Evolutionary conservation across 2,113 vertebrate genomes (phyloP).

Genomic region (Lontra canadensis): DNA sequence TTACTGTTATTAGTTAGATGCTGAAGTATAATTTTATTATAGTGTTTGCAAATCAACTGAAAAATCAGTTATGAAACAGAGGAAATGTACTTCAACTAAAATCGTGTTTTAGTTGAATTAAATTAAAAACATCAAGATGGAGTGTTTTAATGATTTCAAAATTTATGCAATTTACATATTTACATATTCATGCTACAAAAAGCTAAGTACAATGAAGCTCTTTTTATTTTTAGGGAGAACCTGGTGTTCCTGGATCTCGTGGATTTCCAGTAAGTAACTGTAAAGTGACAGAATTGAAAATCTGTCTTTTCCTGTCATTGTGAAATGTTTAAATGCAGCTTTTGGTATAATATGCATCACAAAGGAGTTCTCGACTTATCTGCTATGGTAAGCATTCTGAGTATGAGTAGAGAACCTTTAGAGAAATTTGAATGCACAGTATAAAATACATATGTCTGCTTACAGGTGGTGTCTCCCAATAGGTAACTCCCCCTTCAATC

Average conservation of each 20-base stretch:
- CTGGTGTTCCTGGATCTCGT: conserved; percentile 91
- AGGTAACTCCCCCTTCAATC: background rate
- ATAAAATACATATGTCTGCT: background rate
- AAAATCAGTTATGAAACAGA: background rate
- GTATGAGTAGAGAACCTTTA: background rate
- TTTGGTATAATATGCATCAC: background rate
- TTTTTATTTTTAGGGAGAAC: conserved; percentile 91
- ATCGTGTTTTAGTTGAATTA: background rate
- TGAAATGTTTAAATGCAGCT: background rate
- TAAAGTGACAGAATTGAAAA: background rate
- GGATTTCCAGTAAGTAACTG: conserved; percentile 91
- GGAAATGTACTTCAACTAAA: conserved; percentile 24
- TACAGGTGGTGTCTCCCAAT: background rate
- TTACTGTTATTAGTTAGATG: background rate
- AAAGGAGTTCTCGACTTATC: background rate
- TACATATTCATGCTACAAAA: background rate
- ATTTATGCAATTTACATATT: background rate
- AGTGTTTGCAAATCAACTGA: conserved; percentile 10
- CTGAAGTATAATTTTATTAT: background rate
- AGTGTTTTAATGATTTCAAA: background rate
- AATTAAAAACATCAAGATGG: background rate
- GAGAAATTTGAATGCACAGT: background rate
- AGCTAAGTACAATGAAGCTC: conserved; percentile 24
- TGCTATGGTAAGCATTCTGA: background rate
- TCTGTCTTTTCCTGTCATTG: background rate